phyloP scores from a whole-genome alignment of 2,888 invertebrate species.

The Chironomus riparius region DNA sequence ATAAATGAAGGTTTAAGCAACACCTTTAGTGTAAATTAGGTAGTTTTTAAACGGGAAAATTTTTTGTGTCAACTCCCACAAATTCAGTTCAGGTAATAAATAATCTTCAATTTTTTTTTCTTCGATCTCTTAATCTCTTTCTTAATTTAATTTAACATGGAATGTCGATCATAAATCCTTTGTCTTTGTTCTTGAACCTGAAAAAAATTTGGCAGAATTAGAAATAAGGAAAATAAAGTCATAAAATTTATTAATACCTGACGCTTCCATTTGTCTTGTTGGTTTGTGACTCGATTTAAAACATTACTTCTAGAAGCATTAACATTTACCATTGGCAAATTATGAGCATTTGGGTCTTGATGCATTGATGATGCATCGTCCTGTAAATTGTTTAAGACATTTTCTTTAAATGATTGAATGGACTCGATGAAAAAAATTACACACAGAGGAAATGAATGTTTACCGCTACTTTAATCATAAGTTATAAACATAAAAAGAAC shows the following conservation, averaged over 20 bases:
- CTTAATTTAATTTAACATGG: conserved; percentile 88
- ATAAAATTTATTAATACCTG: conserved; percentile 52
- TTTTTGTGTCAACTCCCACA: too few species aligned
- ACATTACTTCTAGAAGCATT: conserved; percentile 47
- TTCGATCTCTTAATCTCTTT: not conserved
- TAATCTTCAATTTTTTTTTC: too few species aligned
- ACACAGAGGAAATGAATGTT: not conserved
- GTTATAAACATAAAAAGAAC: not conserved
- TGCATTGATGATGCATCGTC: not conserved
- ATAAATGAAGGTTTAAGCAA: too few species aligned
- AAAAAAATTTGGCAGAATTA: not conserved
- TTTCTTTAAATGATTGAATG: not conserved
- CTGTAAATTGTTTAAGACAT: not conserved
- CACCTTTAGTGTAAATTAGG: too few species aligned
- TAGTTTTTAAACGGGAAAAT: too few species aligned
- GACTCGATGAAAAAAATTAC: not conserved
- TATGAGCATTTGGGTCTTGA: not conserved
- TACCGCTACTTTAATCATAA: not conserved
- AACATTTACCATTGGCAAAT: conserved; percentile 17
- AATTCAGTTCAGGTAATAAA: too few species aligned
- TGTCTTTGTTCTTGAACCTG: conserved; percentile 71
- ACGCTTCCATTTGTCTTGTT: conserved; percentile 95
- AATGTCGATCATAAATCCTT: conserved; percentile 94
- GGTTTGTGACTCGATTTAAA: conserved; percentile 88
- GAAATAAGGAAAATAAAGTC: not conserved